Evolutionary conservation across 2,113 vertebrate species (phyloP), one percentile per base, ranked within the genome.

Genomic region (Amblyornis subalaris): DNA sequence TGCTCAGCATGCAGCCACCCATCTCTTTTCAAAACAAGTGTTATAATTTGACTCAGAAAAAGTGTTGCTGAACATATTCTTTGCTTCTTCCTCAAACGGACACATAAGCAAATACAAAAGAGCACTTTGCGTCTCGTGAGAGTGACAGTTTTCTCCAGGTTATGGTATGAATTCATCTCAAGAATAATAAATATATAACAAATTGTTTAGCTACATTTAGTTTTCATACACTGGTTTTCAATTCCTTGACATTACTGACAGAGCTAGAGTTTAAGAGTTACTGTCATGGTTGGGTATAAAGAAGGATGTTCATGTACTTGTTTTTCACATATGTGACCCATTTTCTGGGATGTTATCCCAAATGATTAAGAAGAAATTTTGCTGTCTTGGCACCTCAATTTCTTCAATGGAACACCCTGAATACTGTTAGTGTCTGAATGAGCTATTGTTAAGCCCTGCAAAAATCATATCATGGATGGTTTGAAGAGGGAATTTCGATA

Each of bases 231-330:
- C 7, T 21, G 17, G 17, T 74, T 79, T 74, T 81, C 9, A 67
- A 64, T 45, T 73, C 18, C 17, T 58, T 84, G n/a, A 28, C 8
- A n/a, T 40, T 58, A 38, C 18, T 60, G 35, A 57, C 22, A 73
- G 10, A 78, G n/a, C 17, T 38, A 25, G 18, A 55, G 29, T 69
- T 80, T 19, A 57, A 42, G 31, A 73, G 14, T 35, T 86, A 57
- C 35, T 70, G 22, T 54, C 0, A 3, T 1, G 1, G 10, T 3
- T 76, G 9, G 20, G 9, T 40, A 23, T 31, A 64, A 64, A n/a
- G 25, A 84, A 67, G 12, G 26, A 42, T 62, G 13, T 53, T 70
- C 3, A n/a, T 10, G 5, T 18, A 6, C 6, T 57, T 48, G 26
- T 76, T 80, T 83, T 60, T 40, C 28, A 73, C 7, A 4, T 45